Evolutionary conservation across 2,888 invertebrate species (phyloP), one percentile per base, ranked within the genome.

Genomic region (Diogma glabrata): DNA sequence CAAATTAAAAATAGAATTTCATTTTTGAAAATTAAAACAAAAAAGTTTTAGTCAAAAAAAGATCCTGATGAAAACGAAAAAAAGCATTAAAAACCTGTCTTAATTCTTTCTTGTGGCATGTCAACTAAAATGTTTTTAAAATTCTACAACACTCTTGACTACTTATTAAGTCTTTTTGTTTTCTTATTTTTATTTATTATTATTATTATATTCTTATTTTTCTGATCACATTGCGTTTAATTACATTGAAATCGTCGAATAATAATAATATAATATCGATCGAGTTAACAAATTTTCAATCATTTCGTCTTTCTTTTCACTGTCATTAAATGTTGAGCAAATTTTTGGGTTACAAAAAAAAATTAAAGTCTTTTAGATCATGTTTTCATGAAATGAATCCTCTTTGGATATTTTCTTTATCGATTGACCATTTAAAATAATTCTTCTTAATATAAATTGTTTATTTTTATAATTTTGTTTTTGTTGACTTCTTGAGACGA

Each of bases 221-320:
- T n/a, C n/a, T 23, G 43, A 43, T 43, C 43, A 43, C 43, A 43
- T 43, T 43, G 43, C 43, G 43, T 43, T 43, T 43, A 43, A 43
- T 43, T 43, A 43, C 43, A 22, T 14, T 43, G 43, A 23, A 43
- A 43, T n/a, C n/a, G 43, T 43, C 20, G 43, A 43, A 43, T n/a
- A n/a, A 43, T 43, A 43, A 43, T 43, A 43, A 43, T 43, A n/a
- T n/a, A 43, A 43, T 43, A 43, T 43, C 43, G 43, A 43, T 43
- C 43, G n/a, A 43, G 43, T 43, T 43, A 43, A 43, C 43, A 43
- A 43, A 43, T 43, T 43, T 43, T 43, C 43, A 43, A 43, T 43
- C 43, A 43, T 43, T 43, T 43, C 23, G 20, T 22, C 43, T 20
- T n/a, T n/a, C n/a, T n/a, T n/a, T n/a, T n/a, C n/a, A 22, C 43